Conservation (phyloP, 2,888 invertebrate species). For the Thyatira batis region DNA sequence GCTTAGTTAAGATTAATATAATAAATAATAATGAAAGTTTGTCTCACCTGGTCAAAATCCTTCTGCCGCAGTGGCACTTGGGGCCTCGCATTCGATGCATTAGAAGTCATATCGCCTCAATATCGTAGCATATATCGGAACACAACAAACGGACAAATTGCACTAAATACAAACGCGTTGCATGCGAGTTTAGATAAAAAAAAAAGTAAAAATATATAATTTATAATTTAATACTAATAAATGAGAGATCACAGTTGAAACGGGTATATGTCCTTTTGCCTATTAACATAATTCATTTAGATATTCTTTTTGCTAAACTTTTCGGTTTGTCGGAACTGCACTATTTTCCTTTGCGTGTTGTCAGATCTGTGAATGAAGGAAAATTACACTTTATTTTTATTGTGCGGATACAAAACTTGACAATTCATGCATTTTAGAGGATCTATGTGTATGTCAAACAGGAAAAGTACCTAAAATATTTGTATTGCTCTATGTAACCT, state of each 20-base stretch:
- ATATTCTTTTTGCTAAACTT: not conserved
- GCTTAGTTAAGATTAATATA: too few relatives aligned
- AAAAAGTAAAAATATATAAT: slow-evolving; percentile 49
- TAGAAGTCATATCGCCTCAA: slow-evolving; percentile 51
- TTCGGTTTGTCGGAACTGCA: slow-evolving; percentile 2
- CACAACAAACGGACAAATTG: slow-evolving; percentile 33
- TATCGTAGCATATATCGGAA: slow-evolving; percentile 6
- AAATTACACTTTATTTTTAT: not conserved
- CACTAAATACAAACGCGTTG: slow-evolving; percentile 38
- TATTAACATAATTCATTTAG: slow-evolving; percentile 15
- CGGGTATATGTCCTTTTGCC: slow-evolving; percentile 2
- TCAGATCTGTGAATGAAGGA: slow-evolving; percentile 2
- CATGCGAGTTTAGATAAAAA: slow-evolving; percentile 28
- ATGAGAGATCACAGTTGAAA: slow-evolving; percentile 60
- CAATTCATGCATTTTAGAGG: not conserved
- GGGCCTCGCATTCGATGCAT: slow-evolving; percentile 47
- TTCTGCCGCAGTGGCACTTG: slow-evolving; percentile 87
- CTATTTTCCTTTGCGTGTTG: not conserved
- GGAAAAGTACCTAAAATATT: not conserved
- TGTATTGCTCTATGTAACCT: not conserved
- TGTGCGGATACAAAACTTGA: too few relatives aligned
- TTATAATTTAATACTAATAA: not conserved
- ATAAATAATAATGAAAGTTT: slow-evolving; percentile 4
- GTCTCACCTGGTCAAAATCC: slow-evolving; percentile 87
- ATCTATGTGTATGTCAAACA: not conserved